Evolutionary conservation across 1,140 invertebrate genomes (phyloP).

Genomic region (Solenopsis fugax): DNA sequence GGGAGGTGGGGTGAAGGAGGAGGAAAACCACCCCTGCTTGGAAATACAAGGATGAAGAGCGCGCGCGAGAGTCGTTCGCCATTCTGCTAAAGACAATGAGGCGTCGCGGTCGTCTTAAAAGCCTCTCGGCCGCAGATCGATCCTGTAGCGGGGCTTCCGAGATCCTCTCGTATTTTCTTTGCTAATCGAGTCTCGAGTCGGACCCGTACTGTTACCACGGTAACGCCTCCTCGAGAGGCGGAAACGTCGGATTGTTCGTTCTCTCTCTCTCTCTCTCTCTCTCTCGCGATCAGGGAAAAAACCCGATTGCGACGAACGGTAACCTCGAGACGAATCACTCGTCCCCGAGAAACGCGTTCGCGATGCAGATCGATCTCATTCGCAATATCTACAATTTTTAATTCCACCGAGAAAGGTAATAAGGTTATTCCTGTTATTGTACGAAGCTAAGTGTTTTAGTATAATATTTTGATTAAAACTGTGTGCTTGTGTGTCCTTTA

Average conservation of each 20-base stretch:
- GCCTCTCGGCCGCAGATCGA: conserved; percentile 81
- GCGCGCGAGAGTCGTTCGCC: conserved; percentile 61
- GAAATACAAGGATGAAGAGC: conserved; percentile 46
- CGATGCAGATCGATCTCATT: conserved; percentile 76
- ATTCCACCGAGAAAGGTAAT: not conserved
- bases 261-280: conserved; percentile 21
- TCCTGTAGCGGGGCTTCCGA: conserved; percentile 74
- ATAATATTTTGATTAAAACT: conserved; percentile 14
- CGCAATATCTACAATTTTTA: conserved; percentile 54
- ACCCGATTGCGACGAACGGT: conserved; percentile 27
- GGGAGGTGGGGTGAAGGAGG: not conserved
- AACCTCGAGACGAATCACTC: conserved; percentile 63
- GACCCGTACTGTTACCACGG: conserved; percentile 79
- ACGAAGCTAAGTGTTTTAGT: not conserved
- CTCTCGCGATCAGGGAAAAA: conserved; percentile 44
- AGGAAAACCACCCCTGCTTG: conserved; percentile 7
- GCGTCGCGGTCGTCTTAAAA: conserved; percentile 82
- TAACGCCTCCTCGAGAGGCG: conserved; percentile 74
- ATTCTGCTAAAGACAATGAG: conserved; percentile 72
- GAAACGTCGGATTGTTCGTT: conserved; percentile 64
- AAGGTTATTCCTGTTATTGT: conserved; percentile 12
- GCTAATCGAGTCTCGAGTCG: conserved; percentile 82
- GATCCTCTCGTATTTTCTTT: conserved; percentile 83
- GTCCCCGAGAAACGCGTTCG: conserved; percentile 61
- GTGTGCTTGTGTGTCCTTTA: not conserved